Conservation (phyloP, 2,113 vertebrate species). For the Entomyzon cyanotis region DNA sequence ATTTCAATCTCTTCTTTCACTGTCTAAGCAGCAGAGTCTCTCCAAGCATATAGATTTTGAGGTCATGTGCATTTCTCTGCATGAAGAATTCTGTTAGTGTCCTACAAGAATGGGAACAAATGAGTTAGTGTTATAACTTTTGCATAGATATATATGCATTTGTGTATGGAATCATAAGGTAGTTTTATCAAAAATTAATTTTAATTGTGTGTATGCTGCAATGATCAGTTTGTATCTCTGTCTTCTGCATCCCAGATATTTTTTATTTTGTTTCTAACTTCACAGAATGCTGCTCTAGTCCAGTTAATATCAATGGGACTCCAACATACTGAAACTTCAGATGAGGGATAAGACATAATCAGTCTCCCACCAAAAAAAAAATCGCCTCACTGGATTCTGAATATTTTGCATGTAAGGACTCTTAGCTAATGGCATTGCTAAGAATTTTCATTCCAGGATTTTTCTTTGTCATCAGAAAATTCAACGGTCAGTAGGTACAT, state of each 20-base stretch:
- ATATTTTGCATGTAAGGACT: background rate
- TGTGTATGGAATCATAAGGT: background rate
- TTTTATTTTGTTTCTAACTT: background rate
- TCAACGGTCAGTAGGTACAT: background rate
- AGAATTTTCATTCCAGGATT: background rate
- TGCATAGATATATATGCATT: background rate
- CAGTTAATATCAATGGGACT: background rate
- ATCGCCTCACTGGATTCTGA: background rate
- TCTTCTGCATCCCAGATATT: background rate
- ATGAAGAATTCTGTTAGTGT: background rate
- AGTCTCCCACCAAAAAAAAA: background rate
- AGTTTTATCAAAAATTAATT: background rate
- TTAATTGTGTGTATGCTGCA: background rate
- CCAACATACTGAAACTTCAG: background rate
- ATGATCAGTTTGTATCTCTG: background rate
- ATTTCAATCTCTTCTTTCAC: background rate
- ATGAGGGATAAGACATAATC: background rate
- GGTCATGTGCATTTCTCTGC: background rate
- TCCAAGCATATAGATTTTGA: background rate
- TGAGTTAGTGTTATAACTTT: background rate
- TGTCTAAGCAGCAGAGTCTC: background rate
- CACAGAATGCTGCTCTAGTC: background rate
- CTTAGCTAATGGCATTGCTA: background rate
- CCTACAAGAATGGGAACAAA: background rate
- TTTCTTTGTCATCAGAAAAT: background rate